These are phyloP conservation scores for Apotomis capreana DNA, from an alignment of 2,888 invertebrate species.

Conservation along the genomic window DNA sequence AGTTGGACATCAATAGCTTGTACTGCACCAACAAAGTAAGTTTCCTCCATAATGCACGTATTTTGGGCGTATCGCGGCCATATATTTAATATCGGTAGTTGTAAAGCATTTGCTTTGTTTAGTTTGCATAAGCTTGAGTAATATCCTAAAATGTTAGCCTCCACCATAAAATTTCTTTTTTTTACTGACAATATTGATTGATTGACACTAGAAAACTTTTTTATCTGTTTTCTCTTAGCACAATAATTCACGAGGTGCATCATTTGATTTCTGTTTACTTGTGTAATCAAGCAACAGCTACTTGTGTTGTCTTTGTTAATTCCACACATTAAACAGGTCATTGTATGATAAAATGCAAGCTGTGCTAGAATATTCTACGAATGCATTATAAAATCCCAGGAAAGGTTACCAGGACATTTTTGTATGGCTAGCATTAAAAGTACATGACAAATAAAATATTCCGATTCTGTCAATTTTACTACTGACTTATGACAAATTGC, in stretches of 20 bases:
- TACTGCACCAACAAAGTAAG: slow-evolving; percentile 94
- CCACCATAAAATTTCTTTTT: too few relatives aligned
- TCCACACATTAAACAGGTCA: neutral
- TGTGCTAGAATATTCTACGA: neutral
- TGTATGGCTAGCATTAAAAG: too few relatives aligned
- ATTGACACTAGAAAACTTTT: too few relatives aligned
- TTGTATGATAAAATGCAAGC: neutral
- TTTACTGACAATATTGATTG: too few relatives aligned
- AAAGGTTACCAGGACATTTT: too few relatives aligned
- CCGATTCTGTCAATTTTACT: too few relatives aligned
- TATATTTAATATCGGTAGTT: too few relatives aligned
- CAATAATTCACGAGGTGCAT: neutral
- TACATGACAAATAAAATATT: too few relatives aligned
- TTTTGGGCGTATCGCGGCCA: too few relatives aligned
- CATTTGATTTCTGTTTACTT: neutral
- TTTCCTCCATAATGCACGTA: slow-evolving; percentile 46
- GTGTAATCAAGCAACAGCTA: slow-evolving; percentile 2
- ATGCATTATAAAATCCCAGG: too few relatives aligned
- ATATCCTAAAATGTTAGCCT: neutral
- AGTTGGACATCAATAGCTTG: slow-evolving; percentile 98
- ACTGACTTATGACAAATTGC: too few relatives aligned
- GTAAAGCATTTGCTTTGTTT: neutral
- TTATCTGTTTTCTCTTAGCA: too few relatives aligned
- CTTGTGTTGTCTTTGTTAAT: slow-evolving; percentile 9
- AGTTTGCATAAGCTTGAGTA: neutral